These are phyloP conservation scores for Machimus atricapillus DNA, from an alignment of 2,888 invertebrate species.

Conservation along the genomic window DNA sequence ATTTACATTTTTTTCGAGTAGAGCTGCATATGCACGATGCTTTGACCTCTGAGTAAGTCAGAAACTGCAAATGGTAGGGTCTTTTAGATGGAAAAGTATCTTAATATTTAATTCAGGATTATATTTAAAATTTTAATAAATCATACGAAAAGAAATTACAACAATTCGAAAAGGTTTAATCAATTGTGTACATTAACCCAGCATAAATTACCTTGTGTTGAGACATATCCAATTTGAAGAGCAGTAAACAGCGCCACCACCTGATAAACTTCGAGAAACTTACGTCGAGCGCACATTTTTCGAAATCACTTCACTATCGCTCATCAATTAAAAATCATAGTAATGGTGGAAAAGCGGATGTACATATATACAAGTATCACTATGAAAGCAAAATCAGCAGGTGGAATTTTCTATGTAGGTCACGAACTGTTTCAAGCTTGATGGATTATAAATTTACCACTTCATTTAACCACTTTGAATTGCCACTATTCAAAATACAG, in stretches of 20 bases:
- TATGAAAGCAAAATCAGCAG: neutral
- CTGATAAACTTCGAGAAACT: neutral
- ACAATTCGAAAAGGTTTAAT: neutral
- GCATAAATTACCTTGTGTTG: neutral
- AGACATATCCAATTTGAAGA: neutral
- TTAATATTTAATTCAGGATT: neutral
- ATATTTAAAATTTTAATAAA: neutral
- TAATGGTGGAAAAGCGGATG: neutral
- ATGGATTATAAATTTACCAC: neutral
- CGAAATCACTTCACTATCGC: neutral
- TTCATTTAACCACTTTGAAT: neutral
- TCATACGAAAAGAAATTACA: neutral
- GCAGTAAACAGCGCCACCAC: neutral
- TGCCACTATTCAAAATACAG: neutral
- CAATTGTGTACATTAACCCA: neutral
- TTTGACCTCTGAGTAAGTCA: neutral
- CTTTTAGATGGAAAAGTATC: neutral
- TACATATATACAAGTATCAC: neutral
- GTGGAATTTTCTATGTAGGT: neutral
- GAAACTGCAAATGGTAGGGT: neutral
- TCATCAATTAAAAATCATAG: neutral
- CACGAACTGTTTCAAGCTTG: neutral
- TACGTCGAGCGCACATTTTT: neutral
- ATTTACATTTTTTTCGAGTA: neutral
- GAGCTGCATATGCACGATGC: neutral